Base-by-base conservation (phyloP, 2,888 invertebrate genomes). In the Ichneumoninae sp. region DNA sequence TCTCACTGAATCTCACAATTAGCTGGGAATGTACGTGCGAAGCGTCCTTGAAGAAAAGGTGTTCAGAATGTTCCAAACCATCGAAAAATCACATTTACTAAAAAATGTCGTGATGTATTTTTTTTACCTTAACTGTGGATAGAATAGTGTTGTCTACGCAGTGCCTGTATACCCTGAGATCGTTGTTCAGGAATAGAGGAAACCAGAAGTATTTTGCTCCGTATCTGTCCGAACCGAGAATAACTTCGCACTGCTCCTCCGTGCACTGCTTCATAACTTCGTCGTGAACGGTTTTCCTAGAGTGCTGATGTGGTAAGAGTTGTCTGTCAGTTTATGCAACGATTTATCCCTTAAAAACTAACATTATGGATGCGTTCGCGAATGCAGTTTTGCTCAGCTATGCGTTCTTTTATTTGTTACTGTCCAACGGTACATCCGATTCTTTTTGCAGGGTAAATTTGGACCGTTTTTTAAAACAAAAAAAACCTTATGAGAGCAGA, bases 141-240 rank as follows among this genome's bases (percentile, higher is more conserved):
- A 92, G 80, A 79, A 93, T 88, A 81, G 90, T 90, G 83, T 93
- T 93, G 81, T 92, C 91, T 40, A 93, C 85, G 73, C 88, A 92
- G 60, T 95, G 94, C 60, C 93, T 93, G 89, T 95, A 95, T 50
- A 95, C 92, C 47, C 95, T 91, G 1, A 95, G 89, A 90, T 95
- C 95, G 40, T 92, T 94, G 1, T 94, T 94, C 86, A 95, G 93
- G 89, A 95, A 95, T 87, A 95, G 95, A 33, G 95, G 95, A 89
- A 95, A 95, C 89, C 95, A 95, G 83, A 95, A 91, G 88, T 95
- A 95, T 83, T 93, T 93, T 85, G 94, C 93, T 22, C 95, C 95
- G 6, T 94, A 90, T 50, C 94, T 93, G 89, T 95, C 95, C 1
- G 90, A 90, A 6, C 95, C 95, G 50, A 95, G 91, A 70, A 93